These are phyloP conservation scores for Ciconia boyciana DNA, from an alignment of 2,113 vertebrate species.

Conservation along the genomic window DNA sequence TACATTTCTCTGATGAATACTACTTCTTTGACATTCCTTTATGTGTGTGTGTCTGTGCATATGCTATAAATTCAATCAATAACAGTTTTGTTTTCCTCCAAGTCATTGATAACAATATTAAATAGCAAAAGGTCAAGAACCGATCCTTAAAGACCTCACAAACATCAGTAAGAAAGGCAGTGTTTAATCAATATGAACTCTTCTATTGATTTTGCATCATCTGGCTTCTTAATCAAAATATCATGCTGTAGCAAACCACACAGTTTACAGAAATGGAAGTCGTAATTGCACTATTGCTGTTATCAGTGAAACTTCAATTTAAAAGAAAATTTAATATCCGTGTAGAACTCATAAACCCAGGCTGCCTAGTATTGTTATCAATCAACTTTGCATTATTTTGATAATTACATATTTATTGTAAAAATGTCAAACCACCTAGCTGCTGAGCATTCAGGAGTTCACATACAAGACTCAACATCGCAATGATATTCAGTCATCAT, in stretches of 20 bases:
- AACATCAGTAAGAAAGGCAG: neutral
- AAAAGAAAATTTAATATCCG: neutral
- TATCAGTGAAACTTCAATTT: neutral
- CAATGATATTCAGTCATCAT: neutral
- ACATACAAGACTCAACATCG: neutral
- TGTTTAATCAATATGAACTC: constrained; percentile 3
- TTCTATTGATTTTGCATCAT: constrained; percentile 42
- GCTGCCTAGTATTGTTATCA: neutral
- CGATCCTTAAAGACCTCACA: constrained; percentile 1
- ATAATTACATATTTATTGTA: neutral
- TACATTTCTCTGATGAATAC: neutral
- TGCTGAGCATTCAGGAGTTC: neutral
- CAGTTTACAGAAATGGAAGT: neutral
- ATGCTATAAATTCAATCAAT: neutral
- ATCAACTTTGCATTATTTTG: neutral
- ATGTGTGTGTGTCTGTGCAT: neutral
- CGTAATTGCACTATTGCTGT: neutral
- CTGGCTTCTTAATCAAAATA: constrained; percentile 32
- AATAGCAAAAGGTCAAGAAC: neutral
- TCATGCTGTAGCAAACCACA: neutral
- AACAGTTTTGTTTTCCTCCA: neutral
- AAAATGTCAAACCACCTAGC: neutral
- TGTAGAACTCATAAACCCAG: neutral
- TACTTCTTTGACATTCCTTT: neutral
- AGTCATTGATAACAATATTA: neutral